Base-by-base conservation (phyloP, 2,797 vertebrate species). In the Lophura swinhoii region DNA sequence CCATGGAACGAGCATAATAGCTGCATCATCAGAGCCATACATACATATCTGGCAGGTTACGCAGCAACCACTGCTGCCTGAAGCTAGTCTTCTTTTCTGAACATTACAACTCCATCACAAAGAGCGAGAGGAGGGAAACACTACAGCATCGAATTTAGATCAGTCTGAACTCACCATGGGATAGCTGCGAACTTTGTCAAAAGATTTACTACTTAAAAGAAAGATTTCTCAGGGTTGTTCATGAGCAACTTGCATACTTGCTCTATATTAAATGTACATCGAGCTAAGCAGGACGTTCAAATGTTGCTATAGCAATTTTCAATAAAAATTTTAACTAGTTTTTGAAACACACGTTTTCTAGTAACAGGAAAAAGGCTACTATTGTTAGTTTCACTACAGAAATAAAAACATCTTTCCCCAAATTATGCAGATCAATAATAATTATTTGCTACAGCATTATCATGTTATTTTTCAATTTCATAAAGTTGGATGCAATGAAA, bases 391-490 rank as follows among this genome's bases (percentile, higher is more conserved):
- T 89, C 93, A 73, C 37, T 59, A 84, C 82, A 59, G 7, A 84
- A 87, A 91, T 62, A 44, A 74, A 73, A 84, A 75, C 73, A 21
- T 58, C 17, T 85, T 48, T 88, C 63, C 35, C 70, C 49, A 80
- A 94, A 93, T 81, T 76, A 93, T 26, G 35, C 21, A 70, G 24
- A 28, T 81, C 31, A 64, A 71, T 93, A 28, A 28, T 41, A 80
- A 84, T 69, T 78, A 88, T 59, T 87, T 74, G 69, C 17, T 75
- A 39, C 6, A 75, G 60, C 24, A 88, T 88, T 90, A 90, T 66
- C 6, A 12, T 44, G 46, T 56, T 14, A 59, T 82, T 80, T 90
- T 89, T 71, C 63, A 86, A 84, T 75, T 92, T 92, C 33, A 70
- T 8, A 11, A 80, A 88, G 75, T 70, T 68, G 37, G 31, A 88